These are phyloP conservation scores for Tragulus kanchil DNA, from an alignment of 2,113 vertebrate genomes.

Conservation along the genomic window DNA sequence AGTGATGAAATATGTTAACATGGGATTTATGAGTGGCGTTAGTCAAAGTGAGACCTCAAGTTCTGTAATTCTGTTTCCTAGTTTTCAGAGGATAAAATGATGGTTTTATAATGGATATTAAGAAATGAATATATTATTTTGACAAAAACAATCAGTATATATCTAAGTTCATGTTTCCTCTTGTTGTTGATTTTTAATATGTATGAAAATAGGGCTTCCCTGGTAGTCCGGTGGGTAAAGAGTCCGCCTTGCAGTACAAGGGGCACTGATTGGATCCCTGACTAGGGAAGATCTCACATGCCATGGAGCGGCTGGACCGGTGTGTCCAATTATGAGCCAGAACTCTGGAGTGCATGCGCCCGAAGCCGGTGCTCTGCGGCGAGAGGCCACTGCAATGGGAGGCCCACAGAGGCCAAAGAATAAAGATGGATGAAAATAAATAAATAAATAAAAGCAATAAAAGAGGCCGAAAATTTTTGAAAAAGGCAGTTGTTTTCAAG, in stretches of 20 bases:
- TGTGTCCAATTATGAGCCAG: too few relatives aligned
- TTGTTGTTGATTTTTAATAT: neutral
- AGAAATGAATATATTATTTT: conserved; percentile 2
- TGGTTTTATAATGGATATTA: neutral
- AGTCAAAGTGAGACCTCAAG: neutral
- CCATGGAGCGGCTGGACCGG: too few relatives aligned
- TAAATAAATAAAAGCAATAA: too few relatives aligned
- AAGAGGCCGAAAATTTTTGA: too few relatives aligned
- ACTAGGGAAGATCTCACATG: too few relatives aligned
- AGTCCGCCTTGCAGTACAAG: neutral
- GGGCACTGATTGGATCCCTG: too few relatives aligned
- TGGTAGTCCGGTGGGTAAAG: neutral
- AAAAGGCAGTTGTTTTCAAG: neutral
- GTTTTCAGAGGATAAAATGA: neutral
- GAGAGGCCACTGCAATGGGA: too few relatives aligned
- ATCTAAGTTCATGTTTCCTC: neutral
- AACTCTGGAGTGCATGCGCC: too few relatives aligned
- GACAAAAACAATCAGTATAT: neutral
- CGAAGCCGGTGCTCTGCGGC: too few relatives aligned
- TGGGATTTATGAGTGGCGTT: neutral
- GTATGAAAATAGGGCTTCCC: neutral
- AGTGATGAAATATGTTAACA: neutral
- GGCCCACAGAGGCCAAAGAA: too few relatives aligned
- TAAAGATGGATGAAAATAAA: too few relatives aligned
- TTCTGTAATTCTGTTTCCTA: neutral